A percentile compares a stretch with the other conserved stretches of the same genome.
These are phyloP conservation scores for Poecile montanus DNA, from an alignment of 2,797 vertebrate genomes.

Conservation along the genomic window DNA sequence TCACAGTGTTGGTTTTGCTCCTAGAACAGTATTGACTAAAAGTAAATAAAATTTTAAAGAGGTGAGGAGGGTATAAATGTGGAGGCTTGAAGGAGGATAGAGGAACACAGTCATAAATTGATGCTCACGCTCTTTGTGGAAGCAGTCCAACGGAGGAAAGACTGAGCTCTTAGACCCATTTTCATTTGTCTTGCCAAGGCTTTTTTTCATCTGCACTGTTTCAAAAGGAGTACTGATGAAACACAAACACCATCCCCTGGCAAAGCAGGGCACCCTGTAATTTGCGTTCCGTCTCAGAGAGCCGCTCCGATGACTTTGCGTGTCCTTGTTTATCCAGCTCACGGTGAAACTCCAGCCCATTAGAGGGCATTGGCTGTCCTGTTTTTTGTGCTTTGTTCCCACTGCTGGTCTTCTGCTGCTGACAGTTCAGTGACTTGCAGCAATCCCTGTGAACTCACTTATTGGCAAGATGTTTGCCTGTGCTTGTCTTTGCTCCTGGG, in stretches of 20 bases:
- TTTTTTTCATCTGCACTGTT: background rate
- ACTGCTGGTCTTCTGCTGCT: conserved; percentile 26
- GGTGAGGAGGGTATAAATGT: background rate
- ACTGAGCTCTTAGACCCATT: background rate
- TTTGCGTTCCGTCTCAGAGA: background rate
- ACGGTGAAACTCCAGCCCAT: conserved; percentile 24
- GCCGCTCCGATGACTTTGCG: background rate
- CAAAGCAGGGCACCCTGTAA: background rate
- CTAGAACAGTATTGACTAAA: background rate
- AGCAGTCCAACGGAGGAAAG: background rate
- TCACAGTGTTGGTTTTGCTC: background rate
- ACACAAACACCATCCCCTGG: background rate
- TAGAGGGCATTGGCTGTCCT: conserved; percentile 53
- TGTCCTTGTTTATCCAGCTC: background rate
- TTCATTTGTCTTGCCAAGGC: background rate
- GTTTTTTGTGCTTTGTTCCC: background rate
- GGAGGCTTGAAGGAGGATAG: background rate
- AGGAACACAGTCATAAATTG: background rate
- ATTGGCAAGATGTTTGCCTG: conserved; percentile 59
- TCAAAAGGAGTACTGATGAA: background rate
- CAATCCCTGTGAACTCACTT: conserved; percentile 63
- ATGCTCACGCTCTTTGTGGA: background rate
- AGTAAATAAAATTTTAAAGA: background rate
- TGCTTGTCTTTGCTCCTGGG: conserved; percentile 50
- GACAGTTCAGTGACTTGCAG: conserved; percentile 30